These are phyloP conservation scores for Tinea trinotella DNA, from an alignment of 2,888 invertebrate genomes.

Conservation along the genomic window DNA sequence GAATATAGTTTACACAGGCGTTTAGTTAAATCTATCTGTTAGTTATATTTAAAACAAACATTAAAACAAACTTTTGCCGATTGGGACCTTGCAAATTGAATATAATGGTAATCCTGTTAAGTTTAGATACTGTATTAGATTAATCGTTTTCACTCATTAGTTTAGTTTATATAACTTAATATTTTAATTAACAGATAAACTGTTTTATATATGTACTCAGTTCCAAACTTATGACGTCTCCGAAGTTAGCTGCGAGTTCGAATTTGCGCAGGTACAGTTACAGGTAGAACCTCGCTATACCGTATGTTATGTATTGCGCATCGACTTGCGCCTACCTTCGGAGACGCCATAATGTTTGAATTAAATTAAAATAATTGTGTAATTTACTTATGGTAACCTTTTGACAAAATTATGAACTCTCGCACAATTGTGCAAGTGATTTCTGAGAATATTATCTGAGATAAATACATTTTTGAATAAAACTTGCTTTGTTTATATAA, in stretches of 20 bases:
- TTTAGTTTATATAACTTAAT: neutral
- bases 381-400: neutral
- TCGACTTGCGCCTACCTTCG: too few species aligned
- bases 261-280: too few species aligned
- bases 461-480: neutral
- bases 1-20: neutral
- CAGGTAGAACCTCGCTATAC: too few species aligned
- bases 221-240: too few species aligned
- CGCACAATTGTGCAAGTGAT: neutral
- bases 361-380: too few species aligned
- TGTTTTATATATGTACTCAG: neutral
- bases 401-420: neutral
- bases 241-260: too few species aligned
- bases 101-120: neutral
- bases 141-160: neutral
- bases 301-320: too few species aligned
- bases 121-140: neutral
- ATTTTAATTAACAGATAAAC: neutral
- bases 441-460: neutral
- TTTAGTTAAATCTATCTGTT: too few species aligned
- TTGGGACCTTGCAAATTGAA: neutral
- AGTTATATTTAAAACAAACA: neutral
- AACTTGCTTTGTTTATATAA: neutral
- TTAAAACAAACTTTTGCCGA: neutral
- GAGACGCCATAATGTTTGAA: too few species aligned